Evolutionary conservation across 1,140 invertebrate species (phyloP).

Genomic region (Chrysopa pallens): DNA sequence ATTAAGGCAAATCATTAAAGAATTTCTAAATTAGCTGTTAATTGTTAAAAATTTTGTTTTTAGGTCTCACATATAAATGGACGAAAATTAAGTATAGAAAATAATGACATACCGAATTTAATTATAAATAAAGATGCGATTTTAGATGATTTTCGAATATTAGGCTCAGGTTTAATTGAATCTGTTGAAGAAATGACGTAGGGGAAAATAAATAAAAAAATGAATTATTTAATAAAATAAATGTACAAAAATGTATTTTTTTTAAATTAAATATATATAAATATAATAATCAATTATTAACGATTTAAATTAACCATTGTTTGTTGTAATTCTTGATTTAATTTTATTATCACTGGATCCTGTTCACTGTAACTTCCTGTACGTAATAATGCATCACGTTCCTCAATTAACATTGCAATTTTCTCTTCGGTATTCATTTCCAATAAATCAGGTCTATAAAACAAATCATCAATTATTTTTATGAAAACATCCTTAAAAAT

Average conservation of each 20-base stretch:
- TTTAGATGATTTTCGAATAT: constrained; percentile 50
- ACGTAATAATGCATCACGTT: not conserved
- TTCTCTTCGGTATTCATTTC: too few relatives aligned
- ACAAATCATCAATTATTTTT: too few relatives aligned
- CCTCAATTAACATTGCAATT: not conserved
- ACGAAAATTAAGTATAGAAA: constrained; percentile 20
- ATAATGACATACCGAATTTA: constrained; percentile 25
- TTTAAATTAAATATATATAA: not conserved
- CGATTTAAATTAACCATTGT: not conserved
- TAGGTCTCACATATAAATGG: constrained; percentile 39
- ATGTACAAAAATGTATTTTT: not conserved
- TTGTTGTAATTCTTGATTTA: not conserved
- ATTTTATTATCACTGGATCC: not conserved
- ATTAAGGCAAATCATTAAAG: too few relatives aligned
- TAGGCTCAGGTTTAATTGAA: constrained; percentile 42
- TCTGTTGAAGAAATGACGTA: constrained; percentile 19
- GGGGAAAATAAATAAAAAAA: too few relatives aligned
- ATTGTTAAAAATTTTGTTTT: constrained; percentile 26
- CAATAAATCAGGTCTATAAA: too few relatives aligned
- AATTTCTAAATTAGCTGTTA: constrained; percentile 5
- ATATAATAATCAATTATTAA: not conserved
- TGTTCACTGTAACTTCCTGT: not conserved
- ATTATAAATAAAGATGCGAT: constrained; percentile 44
- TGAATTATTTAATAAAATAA: not conserved
- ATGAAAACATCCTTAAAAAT: too few relatives aligned